Percentiles rank a stretch among this genome's conserved stretches.
phyloP scores from a whole-genome alignment of 2,888 invertebrate genomes.

The Luffia ferchaultella region DNA sequence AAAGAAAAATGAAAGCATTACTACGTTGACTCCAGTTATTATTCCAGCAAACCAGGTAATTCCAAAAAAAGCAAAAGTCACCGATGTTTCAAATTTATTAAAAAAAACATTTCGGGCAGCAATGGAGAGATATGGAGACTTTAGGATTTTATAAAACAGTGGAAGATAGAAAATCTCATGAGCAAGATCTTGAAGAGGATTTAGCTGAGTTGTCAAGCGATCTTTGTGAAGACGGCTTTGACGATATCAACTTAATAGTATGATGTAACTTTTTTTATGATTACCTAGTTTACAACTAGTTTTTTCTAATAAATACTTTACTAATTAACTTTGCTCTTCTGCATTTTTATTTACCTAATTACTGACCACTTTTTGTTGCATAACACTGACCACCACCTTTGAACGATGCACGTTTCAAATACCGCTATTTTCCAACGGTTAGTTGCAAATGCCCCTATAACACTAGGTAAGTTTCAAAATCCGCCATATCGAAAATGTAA shows the following conservation, averaged over 20 bases:
- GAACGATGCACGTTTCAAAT: constrained; percentile 5
- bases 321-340: background rate
- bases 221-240: constrained; percentile 7
- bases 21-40: constrained; percentile 9
- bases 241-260: constrained; percentile 5
- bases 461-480: background rate
- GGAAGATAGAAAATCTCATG: constrained; percentile 7
- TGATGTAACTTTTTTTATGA: constrained; percentile 3
- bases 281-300: background rate
- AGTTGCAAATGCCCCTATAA: constrained; percentile 3
- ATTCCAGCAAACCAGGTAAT: constrained; percentile 9
- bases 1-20: constrained; percentile 13
- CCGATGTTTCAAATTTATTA: constrained; percentile 11
- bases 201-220: constrained; percentile 5
- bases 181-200: constrained; percentile 7
- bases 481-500: background rate
- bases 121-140: constrained; percentile 7
- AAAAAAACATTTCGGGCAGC: constrained; percentile 10
- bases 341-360: background rate
- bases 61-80: constrained; percentile 11
- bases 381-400: constrained; percentile 1
- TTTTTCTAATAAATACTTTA: background rate
- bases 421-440: constrained; percentile 4
- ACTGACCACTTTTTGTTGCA: background rate
- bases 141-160: constrained; percentile 9